Evolutionary conservation across 2,888 invertebrate genomes (phyloP), one percentile per base, ranked within the genome.

Genomic region (Linnaemya tessellans): DNA sequence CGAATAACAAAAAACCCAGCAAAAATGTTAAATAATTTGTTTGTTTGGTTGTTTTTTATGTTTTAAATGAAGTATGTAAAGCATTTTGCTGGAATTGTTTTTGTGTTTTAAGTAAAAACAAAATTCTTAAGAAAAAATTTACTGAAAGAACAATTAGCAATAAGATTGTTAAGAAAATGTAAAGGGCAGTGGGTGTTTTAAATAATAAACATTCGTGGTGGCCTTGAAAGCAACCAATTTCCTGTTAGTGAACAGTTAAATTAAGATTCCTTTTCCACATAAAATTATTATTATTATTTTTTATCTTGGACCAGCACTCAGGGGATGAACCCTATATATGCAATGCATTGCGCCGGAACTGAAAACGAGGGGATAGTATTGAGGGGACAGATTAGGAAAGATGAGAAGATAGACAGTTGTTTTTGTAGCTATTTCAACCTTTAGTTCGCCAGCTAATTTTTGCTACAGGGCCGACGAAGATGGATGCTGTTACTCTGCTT

Each of bases 1-100:
- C 15, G 13, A 41, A 41, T 11, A 13, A 41, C 13, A 41, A 18
- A 11, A 41, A 13, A 38, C 4, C 51, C 9, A 20, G 7, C 22
- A 75, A 64, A 65, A 25, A 18, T 64, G n/a, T 25, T 15, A 64
- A 65, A 46, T 56, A 56, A 43, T 54, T 13, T 65, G 8, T 64
- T 64, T 64, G 35, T 54, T 13, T 54, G 8, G 43, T 64, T 64
- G n/a, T 25, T 64, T 35, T 64, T 4, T 1, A 41, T 11, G 38
- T 41, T 25, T 11, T 18, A 51, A 41, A 20, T 62, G 22, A 62
- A 62, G 20, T 58, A 60, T 73, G 30, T 60, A 46, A 73, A 60
- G 71, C 60, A 60, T 60, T 60, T 58, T 18, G 13, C 13, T 25
- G 13, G 22, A 25, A 43, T 8, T 46, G 30, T 30, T 30, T 30